Evolutionary conservation across 2,113 vertebrate genomes (phyloP), one percentile per base, ranked within the genome.

Genomic region (Seriola rivoliana): DNA sequence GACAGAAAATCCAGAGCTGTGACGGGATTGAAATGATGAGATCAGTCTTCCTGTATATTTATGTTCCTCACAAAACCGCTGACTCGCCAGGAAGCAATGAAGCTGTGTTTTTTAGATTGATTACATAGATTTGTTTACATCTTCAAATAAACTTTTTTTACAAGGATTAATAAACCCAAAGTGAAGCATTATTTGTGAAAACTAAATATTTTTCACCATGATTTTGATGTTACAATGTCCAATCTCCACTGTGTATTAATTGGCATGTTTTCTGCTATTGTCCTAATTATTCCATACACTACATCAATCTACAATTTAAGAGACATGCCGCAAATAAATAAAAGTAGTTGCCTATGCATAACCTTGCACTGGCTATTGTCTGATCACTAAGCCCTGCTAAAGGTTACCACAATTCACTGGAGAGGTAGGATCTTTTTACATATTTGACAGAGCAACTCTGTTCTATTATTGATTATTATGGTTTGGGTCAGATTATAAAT

Each of bases 401-500:
- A 67, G 58, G 50, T 70, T 50, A 59, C 14, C 29, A 55, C 23
- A n/a, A 9, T 21, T 46, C 10, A 40, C 34, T 74, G 13, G 9
- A 52, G 36, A 34, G 12, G 7, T 11, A 44, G 34, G 8, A 40
- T 21, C 19, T 11, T 48, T 59, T 74, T 19, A 68, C 62, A 63
- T 25, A 38, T 50, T 72, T 52, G 50, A 52, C 19, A 21, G 50
- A 21, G 7, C 50, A 52, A n/a, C 19, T 50, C 16, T 3, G 19
- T 52, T 52, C 17, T 11, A 4, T 59, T 52, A 80, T 63, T 71
- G 75, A 84, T 78, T 38, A 29, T 68, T 64, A 59, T 48, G 32
- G 57, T 46, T 75, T 57, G 13, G 57, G 46, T 34, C 62, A 58
- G 16, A 86, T 60, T 76, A 80, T 78, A 42, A 64, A 80, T 84